Percentiles rank a stretch among this genome's conserved stretches.
Conservation (phyloP, 64 coral and sea anemone genomes). For the Porites australiensis region DNA sequence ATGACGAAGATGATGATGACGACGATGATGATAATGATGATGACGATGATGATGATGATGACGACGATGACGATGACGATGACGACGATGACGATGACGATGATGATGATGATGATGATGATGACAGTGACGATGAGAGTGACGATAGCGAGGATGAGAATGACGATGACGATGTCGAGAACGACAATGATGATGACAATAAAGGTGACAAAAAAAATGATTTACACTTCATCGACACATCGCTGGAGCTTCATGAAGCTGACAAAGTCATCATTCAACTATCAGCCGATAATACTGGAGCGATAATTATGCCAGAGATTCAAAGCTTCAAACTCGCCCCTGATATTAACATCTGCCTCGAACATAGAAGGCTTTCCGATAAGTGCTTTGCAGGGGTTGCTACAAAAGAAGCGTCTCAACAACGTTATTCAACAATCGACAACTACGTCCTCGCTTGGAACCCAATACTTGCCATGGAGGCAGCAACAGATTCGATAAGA, state of each 20-base stretch:
- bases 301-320: slow-evolving; percentile 50
- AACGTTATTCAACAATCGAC: not conserved
- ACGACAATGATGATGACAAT: not conserved
- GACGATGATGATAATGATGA: not conserved
- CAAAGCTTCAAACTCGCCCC: slow-evolving; percentile 65
- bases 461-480: slow-evolving; percentile 61
- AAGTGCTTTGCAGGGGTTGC: slow-evolving; percentile 64
- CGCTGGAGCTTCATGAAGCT: not conserved
- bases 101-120: not conserved
- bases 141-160: not conserved
- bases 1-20: not conserved
- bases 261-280: slow-evolving; percentile 44
- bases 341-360: slow-evolving; percentile 45
- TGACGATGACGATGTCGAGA: not conserved
- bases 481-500: slow-evolving; percentile 40
- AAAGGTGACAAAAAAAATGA: not conserved
- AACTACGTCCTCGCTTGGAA: slow-evolving; percentile 39
- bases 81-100: not conserved
- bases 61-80: not conserved
- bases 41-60: not conserved
- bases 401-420: slow-evolving; percentile 34
- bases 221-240: slow-evolving; percentile 43
- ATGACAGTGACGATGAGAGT: not conserved
- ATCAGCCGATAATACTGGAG: slow-evolving; percentile 1
- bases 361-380: slow-evolving; percentile 56